Percentiles rank a stretch among this genome's conserved stretches.
Evolutionary conservation across 1,140 invertebrate species (phyloP).

Genomic region (Ceratitis capitata): DNA sequence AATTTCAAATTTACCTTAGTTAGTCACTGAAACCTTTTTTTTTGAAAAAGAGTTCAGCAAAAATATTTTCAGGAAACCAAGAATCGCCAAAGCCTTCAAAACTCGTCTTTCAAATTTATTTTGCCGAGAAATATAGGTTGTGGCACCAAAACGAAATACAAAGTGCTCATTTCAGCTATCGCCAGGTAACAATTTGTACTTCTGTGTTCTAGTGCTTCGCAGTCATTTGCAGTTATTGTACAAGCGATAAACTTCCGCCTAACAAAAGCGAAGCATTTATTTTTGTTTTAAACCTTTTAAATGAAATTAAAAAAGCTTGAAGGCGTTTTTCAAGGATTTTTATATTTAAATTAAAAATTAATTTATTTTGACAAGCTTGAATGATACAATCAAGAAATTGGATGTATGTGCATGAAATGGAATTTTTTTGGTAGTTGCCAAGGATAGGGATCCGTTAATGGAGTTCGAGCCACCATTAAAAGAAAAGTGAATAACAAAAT

Average conservation of each 20-base stretch:
- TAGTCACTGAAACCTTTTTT: no score
- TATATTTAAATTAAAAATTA: constrained; percentile 37
- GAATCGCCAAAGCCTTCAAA: neutral
- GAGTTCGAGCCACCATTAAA: constrained; percentile 20
- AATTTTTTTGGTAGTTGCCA: constrained; percentile 35
- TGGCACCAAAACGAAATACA: neutral
- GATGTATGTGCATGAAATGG: neutral
- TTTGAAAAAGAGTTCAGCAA: no score
- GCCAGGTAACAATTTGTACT: neutral
- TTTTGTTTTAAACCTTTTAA: neutral
- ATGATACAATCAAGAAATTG: neutral
- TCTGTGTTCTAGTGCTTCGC: neutral
- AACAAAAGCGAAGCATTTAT: neutral
- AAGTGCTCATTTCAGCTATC: neutral
- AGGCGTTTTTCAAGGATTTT: constrained; percentile 12
- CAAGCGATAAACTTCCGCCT: neutral
- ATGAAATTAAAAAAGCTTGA: neutral
- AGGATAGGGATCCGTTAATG: constrained; percentile 32
- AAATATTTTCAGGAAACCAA: no score
- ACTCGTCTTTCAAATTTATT: neutral
- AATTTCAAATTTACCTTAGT: no score
- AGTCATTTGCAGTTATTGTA: neutral
- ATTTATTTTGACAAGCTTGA: neutral
- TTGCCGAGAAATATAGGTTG: neutral
- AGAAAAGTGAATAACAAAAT: no score